Conservation (phyloP, 2,113 vertebrate genomes). For the Pyrgilauda ruficollis region DNA sequence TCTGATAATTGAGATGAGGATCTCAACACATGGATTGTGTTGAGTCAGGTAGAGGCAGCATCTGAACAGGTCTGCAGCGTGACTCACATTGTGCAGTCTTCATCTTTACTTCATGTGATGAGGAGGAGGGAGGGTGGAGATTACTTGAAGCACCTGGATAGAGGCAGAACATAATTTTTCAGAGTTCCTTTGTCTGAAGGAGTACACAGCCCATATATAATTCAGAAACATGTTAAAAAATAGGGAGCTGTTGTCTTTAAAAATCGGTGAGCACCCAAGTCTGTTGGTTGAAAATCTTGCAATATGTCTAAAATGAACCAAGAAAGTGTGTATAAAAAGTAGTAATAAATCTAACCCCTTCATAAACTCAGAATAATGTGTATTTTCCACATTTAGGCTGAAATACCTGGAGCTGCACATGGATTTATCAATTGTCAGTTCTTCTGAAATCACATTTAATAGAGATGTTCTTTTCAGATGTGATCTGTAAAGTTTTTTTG, state of each 20-base stretch:
- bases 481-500: neutral
- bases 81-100: neutral
- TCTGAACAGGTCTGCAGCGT: neutral
- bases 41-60: neutral
- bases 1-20: neutral
- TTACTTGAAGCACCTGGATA: neutral
- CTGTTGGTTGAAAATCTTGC: neutral
- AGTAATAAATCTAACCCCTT: neutral
- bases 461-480: neutral
- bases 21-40: neutral
- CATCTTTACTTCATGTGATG: neutral
- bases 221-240: neutral
- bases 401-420: neutral
- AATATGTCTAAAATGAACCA: neutral
- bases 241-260: neutral
- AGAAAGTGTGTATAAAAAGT: neutral
- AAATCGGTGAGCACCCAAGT: neutral
- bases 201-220: neutral
- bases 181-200: slow-evolving; percentile 4
- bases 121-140: neutral
- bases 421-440: neutral
- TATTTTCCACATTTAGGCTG: neutral
- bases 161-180: neutral
- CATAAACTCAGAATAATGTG: neutral
- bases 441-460: neutral